A percentile compares a stretch with the other conserved stretches of the same genome.
These are phyloP conservation scores for Anastrepha obliqua DNA, from an alignment of 1,140 invertebrate species.

Conservation along the genomic window DNA sequence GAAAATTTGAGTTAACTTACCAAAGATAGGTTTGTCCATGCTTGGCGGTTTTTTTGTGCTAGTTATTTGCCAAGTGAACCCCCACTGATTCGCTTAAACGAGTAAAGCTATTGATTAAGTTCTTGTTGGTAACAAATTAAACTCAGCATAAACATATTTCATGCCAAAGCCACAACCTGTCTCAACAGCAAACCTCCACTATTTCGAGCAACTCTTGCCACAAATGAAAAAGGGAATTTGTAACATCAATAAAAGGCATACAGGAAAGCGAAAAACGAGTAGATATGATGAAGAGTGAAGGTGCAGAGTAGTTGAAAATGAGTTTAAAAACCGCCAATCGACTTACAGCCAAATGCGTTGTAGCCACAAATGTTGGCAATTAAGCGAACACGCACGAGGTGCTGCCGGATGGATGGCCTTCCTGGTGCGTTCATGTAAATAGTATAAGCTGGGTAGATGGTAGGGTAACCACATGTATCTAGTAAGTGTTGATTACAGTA, in stretches of 20 bases:
- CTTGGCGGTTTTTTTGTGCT: too few relatives aligned
- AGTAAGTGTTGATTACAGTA: not conserved
- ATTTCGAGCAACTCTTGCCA: not conserved
- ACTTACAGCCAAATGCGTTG: constrained; percentile 42
- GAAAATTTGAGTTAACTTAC: too few relatives aligned
- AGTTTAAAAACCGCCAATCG: constrained; percentile 36
- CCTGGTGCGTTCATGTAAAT: not conserved
- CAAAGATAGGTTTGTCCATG: too few relatives aligned
- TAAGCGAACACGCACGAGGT: constrained; percentile 11
- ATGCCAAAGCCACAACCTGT: not conserved
- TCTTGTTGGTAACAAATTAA: constrained; percentile 1
- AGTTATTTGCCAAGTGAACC: not conserved
- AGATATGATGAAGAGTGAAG: not conserved
- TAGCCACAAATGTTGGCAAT: constrained; percentile 46
- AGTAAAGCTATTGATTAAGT: constrained; percentile 7
- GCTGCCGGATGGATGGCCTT: not conserved
- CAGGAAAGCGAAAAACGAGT: not conserved
- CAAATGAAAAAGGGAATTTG: not conserved
- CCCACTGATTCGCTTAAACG: not conserved
- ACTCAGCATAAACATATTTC: not conserved
- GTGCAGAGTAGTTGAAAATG: not conserved
- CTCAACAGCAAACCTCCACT: not conserved
- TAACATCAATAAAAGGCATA: constrained; percentile 32
- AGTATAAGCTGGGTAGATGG: not conserved
- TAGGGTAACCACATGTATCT: not conserved